Evolutionary conservation across 1,140 invertebrate species (phyloP).

Genomic region (Pachypeltis micranthus): DNA sequence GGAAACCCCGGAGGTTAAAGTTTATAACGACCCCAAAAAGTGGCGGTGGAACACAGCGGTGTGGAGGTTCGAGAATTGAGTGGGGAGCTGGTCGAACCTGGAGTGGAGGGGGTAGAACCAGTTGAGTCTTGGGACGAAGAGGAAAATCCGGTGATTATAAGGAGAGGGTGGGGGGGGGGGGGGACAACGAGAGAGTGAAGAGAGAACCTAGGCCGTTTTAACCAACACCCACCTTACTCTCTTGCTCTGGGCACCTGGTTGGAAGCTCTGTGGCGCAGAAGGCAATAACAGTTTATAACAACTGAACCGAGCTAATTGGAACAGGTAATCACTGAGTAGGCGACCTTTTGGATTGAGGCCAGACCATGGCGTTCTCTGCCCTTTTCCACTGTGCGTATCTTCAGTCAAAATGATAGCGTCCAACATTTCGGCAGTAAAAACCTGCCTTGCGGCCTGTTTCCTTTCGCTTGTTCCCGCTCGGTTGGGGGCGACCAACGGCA

Average conservation of each 20-base stretch:
- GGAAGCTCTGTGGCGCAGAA: not conserved
- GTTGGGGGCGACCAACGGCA: no score
- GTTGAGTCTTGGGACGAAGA: not conserved
- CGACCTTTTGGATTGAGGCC: conserved; percentile 4
- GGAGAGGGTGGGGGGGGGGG: not conserved
- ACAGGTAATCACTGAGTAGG: conserved; percentile 9
- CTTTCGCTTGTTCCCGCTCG: no score
- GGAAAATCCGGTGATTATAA: not conserved
- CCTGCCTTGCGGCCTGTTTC: not conserved
- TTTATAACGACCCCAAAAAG: not conserved
- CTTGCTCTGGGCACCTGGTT: not conserved
- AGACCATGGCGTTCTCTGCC: not conserved
- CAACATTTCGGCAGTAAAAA: not conserved
- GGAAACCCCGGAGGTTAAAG: not conserved
- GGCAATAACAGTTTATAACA: conserved; percentile 9
- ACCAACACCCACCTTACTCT: no score
- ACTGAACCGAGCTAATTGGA: conserved; percentile 9
- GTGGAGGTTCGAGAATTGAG: not conserved
- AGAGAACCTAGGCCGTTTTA: no score
- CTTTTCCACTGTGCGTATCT: not conserved
- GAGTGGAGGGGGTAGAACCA: no score
- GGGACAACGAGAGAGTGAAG: no score
- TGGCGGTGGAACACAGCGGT: not conserved
- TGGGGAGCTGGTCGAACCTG: no score
- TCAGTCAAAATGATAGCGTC: conserved; percentile 1